phyloP scores from a whole-genome alignment of 2,113 vertebrate species.

The Motacilla alba region DNA sequence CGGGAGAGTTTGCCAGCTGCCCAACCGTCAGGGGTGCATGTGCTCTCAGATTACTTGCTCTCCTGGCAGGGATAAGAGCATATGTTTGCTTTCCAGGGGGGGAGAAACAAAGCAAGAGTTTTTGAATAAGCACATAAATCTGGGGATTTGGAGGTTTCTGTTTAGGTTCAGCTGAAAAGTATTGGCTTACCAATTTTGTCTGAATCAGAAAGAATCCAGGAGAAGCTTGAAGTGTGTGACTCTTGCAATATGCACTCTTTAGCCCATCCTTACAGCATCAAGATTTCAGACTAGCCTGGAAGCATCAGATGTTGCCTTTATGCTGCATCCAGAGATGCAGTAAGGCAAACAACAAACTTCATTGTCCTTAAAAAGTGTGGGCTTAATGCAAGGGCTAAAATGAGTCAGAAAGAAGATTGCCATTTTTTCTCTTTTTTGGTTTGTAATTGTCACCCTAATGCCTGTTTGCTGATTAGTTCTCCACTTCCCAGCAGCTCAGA shows the following conservation, averaged over 20 bases:
- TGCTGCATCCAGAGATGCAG: background rate
- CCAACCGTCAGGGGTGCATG: accelerated
- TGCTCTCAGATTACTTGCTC: background rate
- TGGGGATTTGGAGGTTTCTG: background rate
- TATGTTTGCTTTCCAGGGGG: background rate
- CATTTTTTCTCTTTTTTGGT: background rate
- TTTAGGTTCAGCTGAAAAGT: background rate
- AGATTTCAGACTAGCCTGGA: background rate
- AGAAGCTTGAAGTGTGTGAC: background rate
- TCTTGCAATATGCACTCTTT: background rate
- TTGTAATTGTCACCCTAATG: background rate
- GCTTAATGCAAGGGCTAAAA: background rate
- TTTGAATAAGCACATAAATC: background rate
- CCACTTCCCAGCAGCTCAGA: background rate
- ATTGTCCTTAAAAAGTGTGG: background rate
- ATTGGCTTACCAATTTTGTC: background rate
- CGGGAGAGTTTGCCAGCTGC: background rate
- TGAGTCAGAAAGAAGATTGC: conserved; percentile 22
- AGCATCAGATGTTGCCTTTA: background rate
- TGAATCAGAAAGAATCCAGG: background rate
- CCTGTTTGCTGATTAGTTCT: conserved; percentile 18
- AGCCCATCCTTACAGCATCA: background rate
- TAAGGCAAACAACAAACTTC: background rate
- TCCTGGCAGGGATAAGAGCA: background rate
- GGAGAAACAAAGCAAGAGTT: background rate